Conservation (phyloP, 2,113 vertebrate species). For the Tychaedon coryphoeus region DNA sequence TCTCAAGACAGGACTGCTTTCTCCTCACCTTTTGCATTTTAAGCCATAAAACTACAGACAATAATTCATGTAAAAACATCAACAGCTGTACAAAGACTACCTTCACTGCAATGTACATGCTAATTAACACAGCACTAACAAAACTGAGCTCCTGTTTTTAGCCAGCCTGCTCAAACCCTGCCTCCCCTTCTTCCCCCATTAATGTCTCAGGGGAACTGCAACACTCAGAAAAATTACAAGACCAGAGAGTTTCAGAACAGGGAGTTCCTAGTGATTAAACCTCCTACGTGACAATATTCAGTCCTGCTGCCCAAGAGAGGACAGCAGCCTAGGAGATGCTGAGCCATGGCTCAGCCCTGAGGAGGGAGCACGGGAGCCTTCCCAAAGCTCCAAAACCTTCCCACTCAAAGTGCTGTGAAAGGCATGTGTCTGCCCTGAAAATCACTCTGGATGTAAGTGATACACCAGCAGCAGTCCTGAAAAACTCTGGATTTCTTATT, state of each 20-base stretch:
- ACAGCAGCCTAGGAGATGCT: not conserved
- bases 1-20: not conserved
- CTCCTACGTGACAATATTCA: not conserved
- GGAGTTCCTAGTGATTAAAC: not conserved
- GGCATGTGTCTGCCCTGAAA: fast-evolving
- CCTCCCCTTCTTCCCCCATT: not conserved
- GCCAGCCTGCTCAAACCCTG: not conserved
- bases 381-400: not conserved
- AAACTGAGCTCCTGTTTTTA: not conserved
- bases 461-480: not conserved
- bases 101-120: too few relatives aligned
- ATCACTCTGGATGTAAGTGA: not conserved
- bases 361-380: not conserved
- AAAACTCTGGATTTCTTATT: not conserved
- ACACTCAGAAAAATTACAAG: not conserved
- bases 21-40: not conserved
- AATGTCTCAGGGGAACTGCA: fast-evolving
- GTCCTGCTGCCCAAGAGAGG: not conserved
- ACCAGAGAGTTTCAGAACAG: not conserved
- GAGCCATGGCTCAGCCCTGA: not conserved
- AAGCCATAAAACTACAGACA: not conserved
- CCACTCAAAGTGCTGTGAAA: not conserved
- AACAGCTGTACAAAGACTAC: not conserved
- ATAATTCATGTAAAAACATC: not conserved
- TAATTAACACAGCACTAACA: not conserved